Percentiles rank a stretch among this genome's conserved stretches.
phyloP scores from a whole-genome alignment of 2,888 invertebrate species.

The Hedya salicella region DNA sequence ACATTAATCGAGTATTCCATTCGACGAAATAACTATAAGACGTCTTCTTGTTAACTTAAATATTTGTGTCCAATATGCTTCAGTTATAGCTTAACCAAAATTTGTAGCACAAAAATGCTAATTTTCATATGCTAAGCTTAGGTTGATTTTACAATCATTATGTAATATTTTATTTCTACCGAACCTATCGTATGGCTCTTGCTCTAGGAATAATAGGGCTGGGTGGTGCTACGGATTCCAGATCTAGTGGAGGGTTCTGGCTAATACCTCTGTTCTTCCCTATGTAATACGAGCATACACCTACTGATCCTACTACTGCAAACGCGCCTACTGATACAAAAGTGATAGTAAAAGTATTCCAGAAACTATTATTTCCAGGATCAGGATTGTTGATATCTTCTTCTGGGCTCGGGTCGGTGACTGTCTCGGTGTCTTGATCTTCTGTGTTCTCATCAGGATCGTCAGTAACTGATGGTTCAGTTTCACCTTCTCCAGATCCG shows the following conservation, averaged over 20 bases:
- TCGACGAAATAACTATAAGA: too few relatives aligned
- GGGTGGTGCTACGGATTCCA: constrained; percentile 49
- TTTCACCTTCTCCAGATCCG: constrained; percentile 19
- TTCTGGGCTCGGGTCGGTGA: constrained; percentile 9
- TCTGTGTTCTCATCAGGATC: constrained; percentile 1
- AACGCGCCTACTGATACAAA: constrained; percentile 50
- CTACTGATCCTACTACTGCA: constrained; percentile 47
- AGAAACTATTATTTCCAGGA: constrained; percentile 43
- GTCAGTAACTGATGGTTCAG: neutral
- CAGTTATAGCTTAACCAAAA: too few relatives aligned
- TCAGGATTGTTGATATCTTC: constrained; percentile 5
- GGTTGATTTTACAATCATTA: too few relatives aligned
- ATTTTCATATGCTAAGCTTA: too few relatives aligned
- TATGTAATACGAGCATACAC: constrained; percentile 52
- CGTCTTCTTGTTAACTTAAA: too few relatives aligned
- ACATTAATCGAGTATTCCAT: too few relatives aligned
- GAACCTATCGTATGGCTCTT: constrained; percentile 28
- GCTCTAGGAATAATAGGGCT: constrained; percentile 46
- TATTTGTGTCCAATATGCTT: too few relatives aligned
- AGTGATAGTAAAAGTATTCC: constrained; percentile 53
- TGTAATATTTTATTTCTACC: too few relatives aligned
- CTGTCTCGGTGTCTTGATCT: neutral
- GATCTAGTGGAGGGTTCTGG: constrained; percentile 28
- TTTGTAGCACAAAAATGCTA: too few relatives aligned
- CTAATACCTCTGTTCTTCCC: constrained; percentile 49